Evolutionary conservation across 2,888 invertebrate species (phyloP), one percentile per base, ranked within the genome.

Genomic region (Stomorhina lunata): DNA sequence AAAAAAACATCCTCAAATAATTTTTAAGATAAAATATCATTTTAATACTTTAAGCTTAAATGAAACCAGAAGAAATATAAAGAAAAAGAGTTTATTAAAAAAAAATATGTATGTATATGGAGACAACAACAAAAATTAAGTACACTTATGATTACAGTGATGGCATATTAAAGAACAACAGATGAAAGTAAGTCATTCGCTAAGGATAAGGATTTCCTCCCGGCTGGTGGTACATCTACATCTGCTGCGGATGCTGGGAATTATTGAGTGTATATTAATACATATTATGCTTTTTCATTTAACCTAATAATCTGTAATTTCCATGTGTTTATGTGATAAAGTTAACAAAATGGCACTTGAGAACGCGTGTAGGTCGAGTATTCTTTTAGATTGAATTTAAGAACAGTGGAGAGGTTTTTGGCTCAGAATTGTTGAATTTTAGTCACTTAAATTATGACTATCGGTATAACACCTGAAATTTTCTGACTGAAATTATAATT

Each of bases 261-360:
- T 27, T 50, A 40, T 15, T 40, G 15, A 12, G 43, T 45, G 34
- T 17, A 57, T 57, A 75, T 57, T 43, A 75, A 57, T 20, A 37
- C 34, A 66, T 34, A 75, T 66, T 37, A 68, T 17, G 40, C 32
- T 55, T 50, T 69, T 45, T 29, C 15, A 68, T 59, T 76, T 40
- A 76, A 50, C 59, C 50, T 29, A 68, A 68, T 68, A 43, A 68
- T 69, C 50, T 59, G 34, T 20, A 29, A 29, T 76, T 76, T 72
- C 4, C 17, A 40, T 37, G 17, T n/a, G 37, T 12, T 0, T 32
- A 29, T 48, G 22, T 6, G 37, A 15, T 4, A 37, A 15, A 40
- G 48, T 40, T 10, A 73, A 63, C 37, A 20, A 45, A 59, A 63
- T 32, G 43, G 29, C 34, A 40, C 73, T 63, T 40, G 57, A 75